Percentiles rank a stretch among this genome's conserved stretches.
Evolutionary conservation across 2,113 vertebrate species (phyloP).

Genomic region (Cinclus cinclus): DNA sequence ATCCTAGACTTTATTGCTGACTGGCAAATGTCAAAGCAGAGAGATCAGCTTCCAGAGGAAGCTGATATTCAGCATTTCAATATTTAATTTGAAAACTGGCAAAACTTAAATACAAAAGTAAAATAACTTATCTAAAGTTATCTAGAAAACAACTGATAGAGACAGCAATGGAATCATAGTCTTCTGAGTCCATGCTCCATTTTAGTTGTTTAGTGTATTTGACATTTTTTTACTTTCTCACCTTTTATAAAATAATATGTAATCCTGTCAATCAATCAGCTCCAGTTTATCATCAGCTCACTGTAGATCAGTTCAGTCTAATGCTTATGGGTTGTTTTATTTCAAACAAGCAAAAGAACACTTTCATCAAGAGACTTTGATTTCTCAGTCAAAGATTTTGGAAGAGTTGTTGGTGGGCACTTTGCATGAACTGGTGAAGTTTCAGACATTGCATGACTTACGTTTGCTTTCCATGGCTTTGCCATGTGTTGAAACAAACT

Average conservation of each 20-base stretch:
- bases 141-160: neutral
- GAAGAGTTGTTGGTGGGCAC: neutral
- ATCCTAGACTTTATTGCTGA: neutral
- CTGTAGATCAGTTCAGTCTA: neutral
- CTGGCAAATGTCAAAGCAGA: neutral
- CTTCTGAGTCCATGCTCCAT: neutral
- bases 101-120: neutral
- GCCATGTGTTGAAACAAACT: conserved; percentile 1
- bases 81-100: neutral
- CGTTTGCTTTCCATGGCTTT: conserved; percentile 21
- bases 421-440: neutral
- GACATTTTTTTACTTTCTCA: neutral
- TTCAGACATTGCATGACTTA: neutral
- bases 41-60: neutral
- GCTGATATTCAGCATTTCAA: too few relatives aligned
- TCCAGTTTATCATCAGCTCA: neutral
- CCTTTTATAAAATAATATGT: neutral
- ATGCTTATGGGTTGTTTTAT: neutral
- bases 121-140: neutral
- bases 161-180: neutral
- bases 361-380: neutral
- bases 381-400: neutral
- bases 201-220: neutral
- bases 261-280: neutral
- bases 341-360: neutral